Base-by-base conservation (phyloP, 2,888 invertebrate species). In the Dermolepida albohirtum region DNA sequence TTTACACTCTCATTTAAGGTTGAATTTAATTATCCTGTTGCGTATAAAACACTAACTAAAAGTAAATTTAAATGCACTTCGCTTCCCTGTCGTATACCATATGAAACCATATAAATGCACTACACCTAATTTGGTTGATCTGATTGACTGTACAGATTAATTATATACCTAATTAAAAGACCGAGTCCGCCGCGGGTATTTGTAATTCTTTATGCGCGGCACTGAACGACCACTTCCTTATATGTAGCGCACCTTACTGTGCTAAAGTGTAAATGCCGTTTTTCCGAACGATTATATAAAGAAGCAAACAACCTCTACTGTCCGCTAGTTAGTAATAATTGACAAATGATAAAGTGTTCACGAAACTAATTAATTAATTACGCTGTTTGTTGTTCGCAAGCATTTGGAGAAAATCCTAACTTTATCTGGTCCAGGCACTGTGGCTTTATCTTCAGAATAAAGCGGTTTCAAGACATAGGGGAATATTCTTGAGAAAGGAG, bases 361-460 rank as follows among this genome's bases (percentile, higher is more conserved):
- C 78, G 79, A 79, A 79, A 77, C 80, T 82, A 82, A 82, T 81
- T 82, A 82, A 81, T 76, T 75, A 78, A 78, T 82, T 82, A 82
- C 73, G 62, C 63, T 69, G 62, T 49, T 51, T 67, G 57, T 62
- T 67, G 22, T 67, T 29, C 29, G 64, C 50, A 41, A 11, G 6
- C 49, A 6, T 10, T 10, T 34, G 34, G 34, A 34, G 5, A 34
- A 34, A 34, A 34, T 34, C 6, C 22, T 49, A 34, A 62, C 14
- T 51, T 39, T 64, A 43, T 64, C 52, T 52, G 34, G 54, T 52
- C 64, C 49, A n/a, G 39, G 63, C n/a, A 40, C 40, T 54, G 64
- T 16, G 64, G 52, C 50, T 59, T 59, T 44, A 17, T 57, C 47
- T 43, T 17, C 52, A 17, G 39, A 67, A 67, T 62, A 4, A 63